Base-by-base conservation (phyloP, 2,113 vertebrate genomes). In the Nanorana parkeri region DNA sequence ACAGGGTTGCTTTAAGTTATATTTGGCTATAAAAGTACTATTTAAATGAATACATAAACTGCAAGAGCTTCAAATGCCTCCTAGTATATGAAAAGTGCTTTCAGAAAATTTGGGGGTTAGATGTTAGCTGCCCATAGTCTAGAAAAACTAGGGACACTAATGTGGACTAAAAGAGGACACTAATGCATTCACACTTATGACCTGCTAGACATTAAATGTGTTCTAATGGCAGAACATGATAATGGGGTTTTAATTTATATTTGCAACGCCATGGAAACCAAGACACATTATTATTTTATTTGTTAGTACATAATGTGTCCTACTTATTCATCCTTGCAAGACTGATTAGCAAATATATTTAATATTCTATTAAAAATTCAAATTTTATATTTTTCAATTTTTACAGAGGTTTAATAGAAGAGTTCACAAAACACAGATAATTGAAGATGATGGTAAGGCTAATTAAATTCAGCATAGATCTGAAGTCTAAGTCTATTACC, bases 281-380 rank as follows among this genome's bases (percentile, higher is more conserved):
- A 51, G 74, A 64, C 26, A 64, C 6, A 28, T 77, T 32, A 77
- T 51, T 6, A 64, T 77, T 47, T 64, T 17, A 65, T 77, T 77
- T 47, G 24, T 28, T 52, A 65, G 41, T 51, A 64, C 51, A 36
- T 77, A 47, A 77, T 26, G 60, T 61, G 29, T 51, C 60, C 61
- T 76, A 19, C 17, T 64, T 76, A 76, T 61, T 36, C 21, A 64
- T 32, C 32, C 55, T 47, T 63, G 1, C 0, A 23, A 76, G 36
- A 20, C 20, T 75, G 55, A 61, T 75, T 23, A 36, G 20, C 20
- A 60, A 74, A 41, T 36, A 55, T 41, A 75, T 41, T 60, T 41
- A 75, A 23, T 75, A 75, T 3, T 21, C 55, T 41, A 60, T 75
- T 75, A 75, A 32, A n/a, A 41, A 75, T 61, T 28, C 29, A 60